phyloP scores from a whole-genome alignment of 2,888 invertebrate genomes.

The Bimastos eiseni region DNA sequence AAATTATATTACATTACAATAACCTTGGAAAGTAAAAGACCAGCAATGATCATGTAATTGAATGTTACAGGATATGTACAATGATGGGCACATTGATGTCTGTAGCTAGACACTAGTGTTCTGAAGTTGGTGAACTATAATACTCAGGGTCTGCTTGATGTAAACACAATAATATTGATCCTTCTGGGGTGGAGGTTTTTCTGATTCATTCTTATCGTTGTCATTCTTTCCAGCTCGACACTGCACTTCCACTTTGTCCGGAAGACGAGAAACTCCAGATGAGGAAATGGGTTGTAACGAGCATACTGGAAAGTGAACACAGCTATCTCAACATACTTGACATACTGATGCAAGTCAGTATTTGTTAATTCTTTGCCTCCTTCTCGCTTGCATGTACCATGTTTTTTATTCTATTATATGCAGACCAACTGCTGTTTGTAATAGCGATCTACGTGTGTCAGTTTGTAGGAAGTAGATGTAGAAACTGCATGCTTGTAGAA shows the following conservation, averaged over 20 bases:
- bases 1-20: neutral
- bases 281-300: slow-evolving; percentile 84
- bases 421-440: neutral
- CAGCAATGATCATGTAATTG: neutral
- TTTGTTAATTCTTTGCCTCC: neutral
- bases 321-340: slow-evolving; percentile 87
- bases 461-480: neutral
- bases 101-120: neutral
- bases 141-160: neutral
- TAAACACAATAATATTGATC: neutral
- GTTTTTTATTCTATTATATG: neutral
- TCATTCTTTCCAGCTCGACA: slow-evolving; percentile 34
- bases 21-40: neutral
- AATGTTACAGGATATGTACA: neutral
- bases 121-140: neutral
- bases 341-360: slow-evolving; percentile 78
- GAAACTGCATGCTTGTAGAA: neutral
- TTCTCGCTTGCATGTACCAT: neutral
- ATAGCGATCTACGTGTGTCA: neutral
- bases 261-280: slow-evolving; percentile 81
- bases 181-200: neutral
- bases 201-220: neutral
- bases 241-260: slow-evolving; percentile 49
- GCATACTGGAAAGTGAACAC: slow-evolving; percentile 87
- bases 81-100: neutral